Conservation (phyloP, 2,113 vertebrate species). For the Pseudopipra pipra region DNA sequence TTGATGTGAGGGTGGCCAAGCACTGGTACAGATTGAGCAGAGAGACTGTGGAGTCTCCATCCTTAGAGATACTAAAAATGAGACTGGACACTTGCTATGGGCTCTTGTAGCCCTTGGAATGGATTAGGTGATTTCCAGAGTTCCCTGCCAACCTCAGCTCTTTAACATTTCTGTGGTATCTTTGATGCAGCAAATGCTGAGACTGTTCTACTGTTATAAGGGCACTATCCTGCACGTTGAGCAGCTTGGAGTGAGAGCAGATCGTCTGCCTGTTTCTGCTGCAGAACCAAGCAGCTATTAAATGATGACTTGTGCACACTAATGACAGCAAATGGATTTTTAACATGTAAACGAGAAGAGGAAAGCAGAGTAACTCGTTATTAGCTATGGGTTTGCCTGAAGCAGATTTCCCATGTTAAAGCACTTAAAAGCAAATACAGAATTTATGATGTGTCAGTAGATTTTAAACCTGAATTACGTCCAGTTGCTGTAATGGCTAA, state of each 20-base stretch:
- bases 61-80: not conserved
- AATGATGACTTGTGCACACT: not conserved
- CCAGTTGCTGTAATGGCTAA: constrained; percentile 45
- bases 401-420: constrained; percentile 31
- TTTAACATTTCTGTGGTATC: not conserved
- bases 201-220: not conserved
- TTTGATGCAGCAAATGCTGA: not conserved
- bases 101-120: not conserved
- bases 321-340: constrained; percentile 24
- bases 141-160: not conserved
- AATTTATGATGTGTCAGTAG: not conserved
- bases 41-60: not conserved
- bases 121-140: not conserved
- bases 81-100: not conserved
- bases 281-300: not conserved
- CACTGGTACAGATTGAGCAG: not conserved
- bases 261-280: not conserved
- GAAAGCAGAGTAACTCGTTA: not conserved
- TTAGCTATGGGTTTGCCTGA: not conserved
- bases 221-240: not conserved
- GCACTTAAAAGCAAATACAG: constrained; percentile 44
- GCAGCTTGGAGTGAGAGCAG: not conserved
- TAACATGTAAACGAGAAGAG: not conserved
- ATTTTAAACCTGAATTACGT: constrained; percentile 27
- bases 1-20: not conserved